phyloP scores from a whole-genome alignment of 64 coral and sea anemone genomes.

The Acropora yongei region DNA sequence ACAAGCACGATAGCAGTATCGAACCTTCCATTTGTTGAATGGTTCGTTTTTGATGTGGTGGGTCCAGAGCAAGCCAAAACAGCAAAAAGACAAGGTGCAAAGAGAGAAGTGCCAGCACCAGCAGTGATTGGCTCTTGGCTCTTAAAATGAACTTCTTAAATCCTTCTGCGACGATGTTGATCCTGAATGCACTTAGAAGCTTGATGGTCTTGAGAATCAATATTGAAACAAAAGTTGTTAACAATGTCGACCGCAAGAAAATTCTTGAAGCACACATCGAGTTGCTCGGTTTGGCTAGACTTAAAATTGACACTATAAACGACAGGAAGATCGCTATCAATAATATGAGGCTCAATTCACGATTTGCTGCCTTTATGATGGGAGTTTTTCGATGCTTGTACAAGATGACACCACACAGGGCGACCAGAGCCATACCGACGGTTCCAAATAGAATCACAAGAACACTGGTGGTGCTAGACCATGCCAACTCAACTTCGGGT shows the following conservation, averaged over 20 bases:
- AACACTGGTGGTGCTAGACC: background rate
- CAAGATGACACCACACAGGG: background rate
- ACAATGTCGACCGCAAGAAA: background rate
- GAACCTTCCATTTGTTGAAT: background rate
- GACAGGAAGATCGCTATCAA: constrained; percentile 18
- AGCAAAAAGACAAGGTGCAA: background rate
- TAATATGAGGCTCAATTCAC: constrained; percentile 36
- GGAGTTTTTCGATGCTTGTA: constrained; percentile 23
- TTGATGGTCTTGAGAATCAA: constrained; percentile 35
- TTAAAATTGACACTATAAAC: constrained; percentile 25
- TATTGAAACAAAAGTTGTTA: constrained; percentile 5
- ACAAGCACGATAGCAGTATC: background rate
- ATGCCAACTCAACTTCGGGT: constrained; percentile 2
- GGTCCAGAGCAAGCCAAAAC: constrained; percentile 32
- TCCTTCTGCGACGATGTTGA: constrained; percentile 22
- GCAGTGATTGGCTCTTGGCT: constrained; percentile 14
- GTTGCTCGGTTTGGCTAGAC: constrained; percentile 18
- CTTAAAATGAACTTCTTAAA: constrained; percentile 33
- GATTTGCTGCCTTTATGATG: constrained; percentile 30
- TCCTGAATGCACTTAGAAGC: constrained; percentile 27
- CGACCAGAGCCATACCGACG: background rate
- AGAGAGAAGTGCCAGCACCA: constrained; percentile 1
- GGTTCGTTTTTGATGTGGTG: constrained; percentile 21
- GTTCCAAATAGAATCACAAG: constrained; percentile 1
- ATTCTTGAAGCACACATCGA: background rate